These are phyloP conservation scores for Caerostris extrusa DNA, from an alignment of 1,140 invertebrate genomes.

Conservation along the genomic window DNA sequence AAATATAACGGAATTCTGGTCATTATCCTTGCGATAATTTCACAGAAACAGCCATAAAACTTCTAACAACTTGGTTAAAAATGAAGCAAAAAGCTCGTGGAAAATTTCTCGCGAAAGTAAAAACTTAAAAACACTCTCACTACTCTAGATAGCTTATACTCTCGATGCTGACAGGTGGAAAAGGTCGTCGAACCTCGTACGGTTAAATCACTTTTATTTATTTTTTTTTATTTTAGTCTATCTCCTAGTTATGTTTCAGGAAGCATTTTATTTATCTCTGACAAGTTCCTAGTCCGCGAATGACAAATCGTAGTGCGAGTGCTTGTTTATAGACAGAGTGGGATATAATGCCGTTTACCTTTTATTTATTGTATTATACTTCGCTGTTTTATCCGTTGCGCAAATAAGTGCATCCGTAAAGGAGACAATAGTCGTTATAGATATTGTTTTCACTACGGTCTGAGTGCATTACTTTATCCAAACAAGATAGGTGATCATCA, in stretches of 20 bases:
- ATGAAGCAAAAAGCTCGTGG: not conserved
- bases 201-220: not conserved
- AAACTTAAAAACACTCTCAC: conserved; percentile 2
- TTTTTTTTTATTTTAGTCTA: not conserved
- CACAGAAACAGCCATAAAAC: not conserved
- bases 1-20: too few relatives aligned
- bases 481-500: not conserved
- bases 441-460: not conserved
- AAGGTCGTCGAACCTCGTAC: conserved; percentile 22
- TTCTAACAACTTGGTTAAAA: not conserved
- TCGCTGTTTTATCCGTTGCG: not conserved
- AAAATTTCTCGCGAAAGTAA: not conserved
- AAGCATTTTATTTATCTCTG: conserved; percentile 26
- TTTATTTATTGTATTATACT: not conserved
- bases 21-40: too few relatives aligned
- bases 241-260: conserved; percentile 10
- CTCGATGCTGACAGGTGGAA: not conserved
- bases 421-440: not conserved
- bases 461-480: not conserved
- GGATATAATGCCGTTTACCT: not conserved
- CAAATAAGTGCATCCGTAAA: not conserved
- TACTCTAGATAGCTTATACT: not conserved
- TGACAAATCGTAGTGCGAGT: not conserved
- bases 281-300: conserved; percentile 13
- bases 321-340: conserved; percentile 22